Evolutionary conservation across 2,113 vertebrate genomes (phyloP).

Genomic region (Halcyon senegalensis): DNA sequence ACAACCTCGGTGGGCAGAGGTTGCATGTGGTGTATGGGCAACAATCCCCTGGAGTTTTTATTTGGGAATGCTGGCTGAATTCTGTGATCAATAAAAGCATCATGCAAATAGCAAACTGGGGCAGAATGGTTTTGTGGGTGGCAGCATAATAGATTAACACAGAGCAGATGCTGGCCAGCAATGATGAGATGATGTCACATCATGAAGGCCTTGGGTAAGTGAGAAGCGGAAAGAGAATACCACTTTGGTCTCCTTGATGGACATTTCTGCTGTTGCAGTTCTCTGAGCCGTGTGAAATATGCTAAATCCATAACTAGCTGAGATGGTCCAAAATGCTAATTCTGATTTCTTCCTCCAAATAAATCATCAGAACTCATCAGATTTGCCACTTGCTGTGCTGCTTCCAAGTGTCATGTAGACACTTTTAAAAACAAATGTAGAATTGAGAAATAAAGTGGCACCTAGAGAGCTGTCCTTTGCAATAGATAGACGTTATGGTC

Average conservation of each 20-base stretch:
- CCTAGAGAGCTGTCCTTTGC: conserved; percentile 20
- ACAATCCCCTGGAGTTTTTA: not conserved
- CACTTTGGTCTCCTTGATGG: not conserved
- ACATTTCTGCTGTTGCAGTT: not conserved
- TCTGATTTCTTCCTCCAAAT: conserved; percentile 22
- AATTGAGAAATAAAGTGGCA: conserved; percentile 28
- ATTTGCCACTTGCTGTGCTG: not conserved
- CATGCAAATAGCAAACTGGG: not conserved
- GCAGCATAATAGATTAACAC: not conserved
- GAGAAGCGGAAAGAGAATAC: not conserved
- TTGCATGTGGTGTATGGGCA: not conserved
- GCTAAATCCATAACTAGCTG: not conserved
- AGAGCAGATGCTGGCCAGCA: not conserved
- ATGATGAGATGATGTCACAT: not conserved
- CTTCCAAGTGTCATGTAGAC: not conserved
- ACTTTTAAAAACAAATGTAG: not conserved
- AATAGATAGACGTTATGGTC: not conserved
- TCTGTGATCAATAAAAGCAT: not conserved
- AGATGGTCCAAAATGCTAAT: conserved; percentile 37
- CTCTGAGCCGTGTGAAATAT: not conserved
- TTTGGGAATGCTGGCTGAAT: not conserved
- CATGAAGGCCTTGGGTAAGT: not conserved
- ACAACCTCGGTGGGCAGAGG: not conserved
- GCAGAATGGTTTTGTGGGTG: not conserved
- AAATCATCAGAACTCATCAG: conserved; percentile 38